Percentiles rank a stretch among this genome's conserved stretches.
Evolutionary conservation across 2,888 invertebrate species (phyloP).

Genomic region (Cyaniris semiargus): DNA sequence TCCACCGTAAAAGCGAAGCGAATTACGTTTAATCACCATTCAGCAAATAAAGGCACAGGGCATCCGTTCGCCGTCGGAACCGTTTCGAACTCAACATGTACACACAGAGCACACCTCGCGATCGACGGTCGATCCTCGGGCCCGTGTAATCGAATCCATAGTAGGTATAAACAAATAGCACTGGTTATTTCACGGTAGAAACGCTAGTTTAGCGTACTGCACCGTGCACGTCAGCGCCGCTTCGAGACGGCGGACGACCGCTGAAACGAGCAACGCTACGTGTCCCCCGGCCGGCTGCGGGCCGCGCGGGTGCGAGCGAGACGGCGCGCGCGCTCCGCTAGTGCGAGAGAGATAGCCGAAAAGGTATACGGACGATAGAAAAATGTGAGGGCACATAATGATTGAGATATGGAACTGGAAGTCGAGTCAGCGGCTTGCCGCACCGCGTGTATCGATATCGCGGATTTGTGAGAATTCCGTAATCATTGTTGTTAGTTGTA

Average conservation of each 20-base stretch:
- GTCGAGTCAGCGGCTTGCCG: constrained; percentile 40
- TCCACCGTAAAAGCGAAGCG: constrained; percentile 74
- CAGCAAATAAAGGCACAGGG: constrained; percentile 73
- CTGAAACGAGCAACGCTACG: constrained; percentile 64
- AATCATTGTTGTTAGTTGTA: constrained; percentile 19
- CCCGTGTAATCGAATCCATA: constrained; percentile 63
- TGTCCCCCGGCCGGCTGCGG: constrained; percentile 60
- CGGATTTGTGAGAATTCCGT: constrained; percentile 48
- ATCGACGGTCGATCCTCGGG: constrained; percentile 57
- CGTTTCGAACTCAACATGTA: constrained; percentile 56
- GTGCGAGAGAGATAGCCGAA: constrained; percentile 48
- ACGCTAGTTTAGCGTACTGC: constrained; percentile 66
- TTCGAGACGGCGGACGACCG: constrained; percentile 73
- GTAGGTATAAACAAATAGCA: constrained; percentile 76
- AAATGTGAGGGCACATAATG: constrained; percentile 66
- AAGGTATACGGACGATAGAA: constrained; percentile 60
- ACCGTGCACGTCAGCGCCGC: constrained; percentile 79
- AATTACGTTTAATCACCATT: constrained; percentile 78
- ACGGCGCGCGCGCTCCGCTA: constrained; percentile 40
- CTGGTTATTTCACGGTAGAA: constrained; percentile 68
- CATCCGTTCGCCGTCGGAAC: constrained; percentile 65
- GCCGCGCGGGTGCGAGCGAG: constrained; percentile 56
- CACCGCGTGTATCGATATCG: constrained; percentile 45
- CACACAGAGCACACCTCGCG: constrained; percentile 64
- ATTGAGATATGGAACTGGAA: constrained; percentile 50